Evolutionary conservation across 2,113 vertebrate genomes (phyloP).

Genomic region (Otis tarda): DNA sequence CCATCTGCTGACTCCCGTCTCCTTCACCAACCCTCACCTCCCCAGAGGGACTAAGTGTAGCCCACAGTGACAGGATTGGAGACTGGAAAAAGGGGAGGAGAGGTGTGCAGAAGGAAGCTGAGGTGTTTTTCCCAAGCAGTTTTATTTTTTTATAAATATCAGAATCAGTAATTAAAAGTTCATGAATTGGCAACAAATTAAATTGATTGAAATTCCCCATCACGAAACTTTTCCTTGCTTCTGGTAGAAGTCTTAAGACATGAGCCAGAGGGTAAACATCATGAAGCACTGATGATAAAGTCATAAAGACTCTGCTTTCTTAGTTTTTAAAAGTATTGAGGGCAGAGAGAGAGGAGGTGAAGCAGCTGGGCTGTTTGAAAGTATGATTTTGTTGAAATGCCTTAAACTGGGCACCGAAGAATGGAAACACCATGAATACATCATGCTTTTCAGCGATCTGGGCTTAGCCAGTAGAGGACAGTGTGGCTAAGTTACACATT

Average conservation of each 20-base stretch:
- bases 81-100: not conserved
- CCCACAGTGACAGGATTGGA: not conserved
- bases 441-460: not conserved
- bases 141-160: not conserved
- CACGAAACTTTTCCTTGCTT: not conserved
- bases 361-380: not conserved
- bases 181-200: not conserved
- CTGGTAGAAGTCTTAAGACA: not conserved
- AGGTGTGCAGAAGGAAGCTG: fast-evolving
- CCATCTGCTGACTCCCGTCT: not conserved
- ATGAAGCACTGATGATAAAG: not conserved
- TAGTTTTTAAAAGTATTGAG: not conserved
- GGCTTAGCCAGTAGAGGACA: slow-evolving; percentile 21
- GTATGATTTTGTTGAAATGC: not conserved
- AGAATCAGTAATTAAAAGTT: not conserved
- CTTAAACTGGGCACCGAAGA: not conserved
- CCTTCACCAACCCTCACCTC: not conserved
- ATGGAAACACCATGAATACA: not conserved
- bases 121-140: not conserved
- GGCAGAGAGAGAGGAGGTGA: not conserved
- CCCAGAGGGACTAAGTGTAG: not conserved
- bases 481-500: not conserved
- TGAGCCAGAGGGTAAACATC: not conserved
- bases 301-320: not conserved
- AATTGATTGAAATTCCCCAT: not conserved